These are phyloP conservation scores for Puntigrus tetrazona DNA, from an alignment of 2,113 vertebrate genomes.

Conservation along the genomic window DNA sequence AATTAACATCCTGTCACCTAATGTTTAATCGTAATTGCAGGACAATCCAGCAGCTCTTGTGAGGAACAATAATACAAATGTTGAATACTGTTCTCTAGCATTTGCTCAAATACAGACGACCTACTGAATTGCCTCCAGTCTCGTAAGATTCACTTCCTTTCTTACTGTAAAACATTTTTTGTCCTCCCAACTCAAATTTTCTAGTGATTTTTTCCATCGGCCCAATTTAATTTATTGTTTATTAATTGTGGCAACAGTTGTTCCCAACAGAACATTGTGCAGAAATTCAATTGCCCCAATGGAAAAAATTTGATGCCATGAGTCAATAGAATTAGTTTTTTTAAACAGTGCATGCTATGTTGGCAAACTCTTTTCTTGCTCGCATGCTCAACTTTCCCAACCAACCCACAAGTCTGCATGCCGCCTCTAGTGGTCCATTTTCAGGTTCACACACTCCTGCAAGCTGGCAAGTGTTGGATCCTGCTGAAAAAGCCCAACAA, in stretches of 20 bases:
- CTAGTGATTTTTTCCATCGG: too few relatives aligned
- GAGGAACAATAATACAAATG: background rate
- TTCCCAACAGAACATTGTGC: too few relatives aligned
- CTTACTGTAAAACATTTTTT: too few relatives aligned
- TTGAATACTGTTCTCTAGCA: background rate
- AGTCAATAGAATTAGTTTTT: too few relatives aligned
- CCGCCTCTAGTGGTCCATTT: slow-evolving; percentile 62
- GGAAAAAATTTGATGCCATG: too few relatives aligned
- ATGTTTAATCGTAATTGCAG: background rate
- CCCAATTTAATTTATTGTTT: too few relatives aligned
- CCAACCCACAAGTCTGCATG: slow-evolving; percentile 61
- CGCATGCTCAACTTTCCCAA: slow-evolving; percentile 73
- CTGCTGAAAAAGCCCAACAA: slow-evolving; percentile 65
- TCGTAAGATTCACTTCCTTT: background rate
- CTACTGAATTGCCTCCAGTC: slow-evolving; percentile 47
- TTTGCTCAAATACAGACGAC: slow-evolving; percentile 47
- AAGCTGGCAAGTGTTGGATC: slow-evolving; percentile 67
- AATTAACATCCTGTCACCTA: background rate
- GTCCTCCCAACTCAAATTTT: too few relatives aligned
- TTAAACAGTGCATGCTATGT: too few relatives aligned
- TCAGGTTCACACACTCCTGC: slow-evolving; percentile 62
- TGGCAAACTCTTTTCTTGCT: slow-evolving; percentile 50
- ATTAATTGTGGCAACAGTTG: too few relatives aligned
- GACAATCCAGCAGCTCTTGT: background rate
- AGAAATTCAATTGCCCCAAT: too few relatives aligned